phyloP scores from a whole-genome alignment of 2,797 vertebrate genomes.

The Melanitta fusca region DNA sequence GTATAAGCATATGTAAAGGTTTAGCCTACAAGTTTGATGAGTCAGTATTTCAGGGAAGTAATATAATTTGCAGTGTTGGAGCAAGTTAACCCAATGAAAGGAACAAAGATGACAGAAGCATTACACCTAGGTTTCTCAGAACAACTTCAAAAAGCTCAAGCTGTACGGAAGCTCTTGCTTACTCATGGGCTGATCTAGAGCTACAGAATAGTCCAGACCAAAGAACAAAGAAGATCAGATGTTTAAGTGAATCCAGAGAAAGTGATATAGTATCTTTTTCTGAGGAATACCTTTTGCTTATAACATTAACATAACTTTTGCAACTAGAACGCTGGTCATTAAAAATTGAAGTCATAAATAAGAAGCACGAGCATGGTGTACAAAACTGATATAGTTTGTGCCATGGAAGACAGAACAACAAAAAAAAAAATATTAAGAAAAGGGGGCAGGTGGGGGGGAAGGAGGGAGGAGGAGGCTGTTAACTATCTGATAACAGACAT shows the following conservation, averaged over 20 bases:
- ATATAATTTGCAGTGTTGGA: not conserved
- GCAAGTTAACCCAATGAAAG: not conserved
- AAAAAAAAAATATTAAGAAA: not conserved
- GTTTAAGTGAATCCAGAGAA: not conserved
- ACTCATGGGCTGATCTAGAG: not conserved
- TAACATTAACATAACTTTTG: not conserved
- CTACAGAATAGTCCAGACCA: not conserved
- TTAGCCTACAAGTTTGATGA: not conserved
- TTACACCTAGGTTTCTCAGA: not conserved
- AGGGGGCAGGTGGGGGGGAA: too few relatives aligned
- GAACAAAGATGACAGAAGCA: not conserved
- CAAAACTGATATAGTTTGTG: not conserved
- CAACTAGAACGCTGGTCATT: fast-evolving
- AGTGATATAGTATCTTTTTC: not conserved
- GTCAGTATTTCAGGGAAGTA: not conserved
- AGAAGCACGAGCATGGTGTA: not conserved
- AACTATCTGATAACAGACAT: not conserved
- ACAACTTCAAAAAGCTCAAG: not conserved
- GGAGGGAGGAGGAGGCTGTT: too few relatives aligned
- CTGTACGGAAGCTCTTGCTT: not conserved
- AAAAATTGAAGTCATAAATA: not conserved
- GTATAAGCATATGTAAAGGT: not conserved
- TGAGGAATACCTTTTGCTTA: not conserved
- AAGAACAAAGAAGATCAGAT: not conserved
- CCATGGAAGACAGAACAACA: not conserved